phyloP scores from a whole-genome alignment of 37 sponge, comb jelly and placozoan genomes.

The Sycon ciliatum region DNA sequence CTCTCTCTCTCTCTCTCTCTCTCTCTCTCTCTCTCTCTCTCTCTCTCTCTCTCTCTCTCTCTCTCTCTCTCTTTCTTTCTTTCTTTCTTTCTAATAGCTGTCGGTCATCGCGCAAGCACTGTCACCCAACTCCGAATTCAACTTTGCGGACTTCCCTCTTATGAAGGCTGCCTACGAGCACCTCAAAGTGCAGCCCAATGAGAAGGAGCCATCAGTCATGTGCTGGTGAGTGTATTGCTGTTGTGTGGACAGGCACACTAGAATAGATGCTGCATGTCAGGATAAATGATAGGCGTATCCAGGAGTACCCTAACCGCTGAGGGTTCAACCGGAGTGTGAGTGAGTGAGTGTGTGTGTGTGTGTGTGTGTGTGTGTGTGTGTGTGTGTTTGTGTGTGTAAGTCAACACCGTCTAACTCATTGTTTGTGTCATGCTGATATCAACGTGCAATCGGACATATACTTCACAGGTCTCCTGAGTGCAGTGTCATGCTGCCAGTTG shows the following conservation, averaged over 20 bases:
- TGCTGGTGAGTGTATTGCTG: too few species aligned
- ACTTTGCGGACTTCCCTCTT: slow-evolving; percentile 56
- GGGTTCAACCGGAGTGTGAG: too few species aligned
- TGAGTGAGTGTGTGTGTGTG: slow-evolving; percentile 5
- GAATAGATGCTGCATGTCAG: too few species aligned
- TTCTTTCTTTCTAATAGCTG: slow-evolving; percentile 34
- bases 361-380: background rate
- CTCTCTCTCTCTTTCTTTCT: slow-evolving; percentile 28
- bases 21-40: slow-evolving; percentile 42
- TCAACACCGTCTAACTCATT: background rate
- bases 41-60: slow-evolving; percentile 30
- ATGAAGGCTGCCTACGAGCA: slow-evolving; percentile 37
- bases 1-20: slow-evolving; percentile 28
- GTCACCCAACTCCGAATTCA: slow-evolving; percentile 67
- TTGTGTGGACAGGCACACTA: too few species aligned
- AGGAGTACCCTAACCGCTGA: too few species aligned
- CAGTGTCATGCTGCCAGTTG: too few species aligned
- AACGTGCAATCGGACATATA: background rate
- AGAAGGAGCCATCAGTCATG: slow-evolving; percentile 41
- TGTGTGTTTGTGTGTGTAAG: background rate
- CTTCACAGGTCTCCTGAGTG: too few species aligned
- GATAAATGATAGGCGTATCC: too few species aligned
- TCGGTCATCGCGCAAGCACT: slow-evolving; percentile 70
- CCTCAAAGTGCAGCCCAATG: slow-evolving; percentile 19
- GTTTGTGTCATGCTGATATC: background rate